phyloP scores from a whole-genome alignment of 2,888 invertebrate species.

The Agonopterix arenella region DNA sequence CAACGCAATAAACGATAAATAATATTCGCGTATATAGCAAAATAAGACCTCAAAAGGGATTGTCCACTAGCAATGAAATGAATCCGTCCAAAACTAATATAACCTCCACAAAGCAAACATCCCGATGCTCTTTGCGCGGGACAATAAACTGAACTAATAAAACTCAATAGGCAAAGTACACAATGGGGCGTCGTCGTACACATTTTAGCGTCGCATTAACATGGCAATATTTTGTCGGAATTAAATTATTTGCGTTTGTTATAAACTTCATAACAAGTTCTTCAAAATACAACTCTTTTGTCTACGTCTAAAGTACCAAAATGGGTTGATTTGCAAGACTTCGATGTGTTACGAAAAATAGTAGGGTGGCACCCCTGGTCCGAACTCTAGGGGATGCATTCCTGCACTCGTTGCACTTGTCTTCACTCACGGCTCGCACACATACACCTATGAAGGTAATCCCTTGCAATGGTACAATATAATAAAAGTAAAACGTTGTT shows the following conservation, averaged over 20 bases:
- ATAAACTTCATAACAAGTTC: too few species aligned
- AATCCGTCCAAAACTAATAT: neutral
- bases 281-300: too few species aligned
- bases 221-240: constrained; percentile 64
- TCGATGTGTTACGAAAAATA: constrained; percentile 14
- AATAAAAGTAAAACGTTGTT: too few species aligned
- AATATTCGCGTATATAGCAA: too few species aligned
- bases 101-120: constrained; percentile 13
- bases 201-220: constrained; percentile 67
- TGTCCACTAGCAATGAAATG: too few species aligned
- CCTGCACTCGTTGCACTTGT: constrained; percentile 55
- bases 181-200: constrained; percentile 47
- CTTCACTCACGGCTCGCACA: constrained; percentile 25
- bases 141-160: constrained; percentile 60
- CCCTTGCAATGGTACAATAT: too few species aligned
- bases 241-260: constrained; percentile 70
- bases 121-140: constrained; percentile 42
- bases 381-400: constrained; percentile 40
- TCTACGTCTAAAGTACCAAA: too few species aligned
- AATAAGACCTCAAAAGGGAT: too few species aligned
- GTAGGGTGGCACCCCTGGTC: constrained; percentile 20
- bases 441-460: neutral
- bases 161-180: constrained; percentile 55
- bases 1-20: too few species aligned
- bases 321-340: too few species aligned